Evolutionary conservation across 2,888 invertebrate genomes (phyloP).

Genomic region (Beris chalybata): DNA sequence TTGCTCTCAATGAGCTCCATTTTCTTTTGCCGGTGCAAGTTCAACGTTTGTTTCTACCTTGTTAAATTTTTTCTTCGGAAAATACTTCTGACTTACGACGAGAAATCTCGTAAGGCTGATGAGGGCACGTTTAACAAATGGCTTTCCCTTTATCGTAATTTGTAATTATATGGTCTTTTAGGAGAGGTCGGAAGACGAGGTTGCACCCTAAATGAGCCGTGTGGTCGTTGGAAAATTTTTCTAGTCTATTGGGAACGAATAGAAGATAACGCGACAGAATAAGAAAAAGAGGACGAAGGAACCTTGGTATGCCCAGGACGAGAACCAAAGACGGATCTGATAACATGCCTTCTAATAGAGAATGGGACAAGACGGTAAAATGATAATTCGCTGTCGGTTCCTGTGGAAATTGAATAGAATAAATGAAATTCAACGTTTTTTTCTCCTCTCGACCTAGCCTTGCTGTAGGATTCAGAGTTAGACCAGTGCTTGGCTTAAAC

Average conservation of each 20-base stretch:
- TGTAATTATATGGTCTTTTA: slow-evolving; percentile 39
- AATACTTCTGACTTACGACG: slow-evolving; percentile 7
- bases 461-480: too few relatives aligned
- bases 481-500: too few relatives aligned
- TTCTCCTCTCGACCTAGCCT: too few relatives aligned
- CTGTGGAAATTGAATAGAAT: slow-evolving; percentile 1
- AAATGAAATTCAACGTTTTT: background rate
- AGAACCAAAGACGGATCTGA: background rate
- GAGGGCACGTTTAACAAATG: slow-evolving; percentile 40
- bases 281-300: background rate
- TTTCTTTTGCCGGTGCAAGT: slow-evolving; percentile 3
- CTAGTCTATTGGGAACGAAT: slow-evolving; percentile 28
- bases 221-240: slow-evolving; percentile 33
- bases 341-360: too few relatives aligned
- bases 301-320: too few relatives aligned
- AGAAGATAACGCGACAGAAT: background rate
- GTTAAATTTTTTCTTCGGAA: background rate
- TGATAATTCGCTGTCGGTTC: slow-evolving; percentile 9
- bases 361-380: slow-evolving; percentile 1
- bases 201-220: slow-evolving; percentile 39
- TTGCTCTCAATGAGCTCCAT: background rate
- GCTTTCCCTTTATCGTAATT: slow-evolving; percentile 39
- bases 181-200: slow-evolving; percentile 31
- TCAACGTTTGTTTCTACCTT: background rate
- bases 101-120: slow-evolving; percentile 28